Evolutionary conservation across 2,113 vertebrate species (phyloP).

Genomic region (Ageneiosus marmoratus): DNA sequence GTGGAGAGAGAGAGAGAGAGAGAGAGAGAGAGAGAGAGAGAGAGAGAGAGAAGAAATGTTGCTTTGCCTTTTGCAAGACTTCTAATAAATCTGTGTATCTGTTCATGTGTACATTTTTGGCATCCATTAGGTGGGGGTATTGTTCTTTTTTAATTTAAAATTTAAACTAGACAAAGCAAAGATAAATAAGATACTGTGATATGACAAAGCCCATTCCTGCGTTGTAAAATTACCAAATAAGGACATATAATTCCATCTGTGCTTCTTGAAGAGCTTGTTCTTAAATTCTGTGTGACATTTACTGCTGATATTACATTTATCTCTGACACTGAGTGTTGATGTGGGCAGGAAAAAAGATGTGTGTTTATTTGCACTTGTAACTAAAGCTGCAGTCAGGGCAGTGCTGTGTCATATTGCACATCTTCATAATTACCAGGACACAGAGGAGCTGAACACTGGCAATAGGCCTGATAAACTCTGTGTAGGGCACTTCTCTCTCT

Average conservation of each 20-base stretch:
- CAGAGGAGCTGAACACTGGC: constrained; percentile 13
- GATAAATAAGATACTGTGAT: background rate
- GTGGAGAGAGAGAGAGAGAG: no score
- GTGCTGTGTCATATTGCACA: constrained; percentile 6
- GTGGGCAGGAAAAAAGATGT: background rate
- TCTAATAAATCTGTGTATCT: background rate
- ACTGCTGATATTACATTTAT: constrained; percentile 23
- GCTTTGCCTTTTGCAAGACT: background rate
- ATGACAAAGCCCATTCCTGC: background rate
- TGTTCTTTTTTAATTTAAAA: background rate
- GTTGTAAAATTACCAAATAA: constrained; percentile 23
- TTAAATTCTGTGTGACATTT: constrained; percentile 22
- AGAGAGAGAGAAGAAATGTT: background rate
- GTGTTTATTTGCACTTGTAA: constrained; percentile 24
- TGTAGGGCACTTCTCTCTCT: background rate
- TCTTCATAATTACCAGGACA: constrained; percentile 1
- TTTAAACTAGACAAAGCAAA: background rate
- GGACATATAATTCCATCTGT: background rate
- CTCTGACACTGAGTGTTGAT: constrained; percentile 15
- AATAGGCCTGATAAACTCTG: background rate
- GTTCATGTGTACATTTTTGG: background rate
- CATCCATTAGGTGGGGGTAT: constrained; percentile 24
- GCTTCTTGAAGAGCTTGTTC: background rate
- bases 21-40: no score
- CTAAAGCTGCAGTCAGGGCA: constrained; percentile 4